phyloP scores from a whole-genome alignment of 2,113 vertebrate genomes.

The Porphyrio hochstetteri region DNA sequence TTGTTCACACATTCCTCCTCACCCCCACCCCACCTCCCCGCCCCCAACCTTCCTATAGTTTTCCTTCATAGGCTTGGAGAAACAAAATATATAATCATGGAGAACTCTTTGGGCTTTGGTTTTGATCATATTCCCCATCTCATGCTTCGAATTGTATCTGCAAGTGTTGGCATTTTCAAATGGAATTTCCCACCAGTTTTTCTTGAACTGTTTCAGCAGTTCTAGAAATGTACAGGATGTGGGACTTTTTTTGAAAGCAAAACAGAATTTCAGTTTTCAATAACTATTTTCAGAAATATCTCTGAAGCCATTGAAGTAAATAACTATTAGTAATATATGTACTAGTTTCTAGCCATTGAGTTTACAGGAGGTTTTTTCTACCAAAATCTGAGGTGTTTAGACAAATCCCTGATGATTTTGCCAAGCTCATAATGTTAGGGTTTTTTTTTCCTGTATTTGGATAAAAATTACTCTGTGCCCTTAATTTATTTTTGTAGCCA shows the following conservation, averaged over 20 bases:
- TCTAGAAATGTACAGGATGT: background rate
- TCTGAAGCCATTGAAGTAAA: background rate
- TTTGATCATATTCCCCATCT: background rate
- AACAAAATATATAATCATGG: background rate
- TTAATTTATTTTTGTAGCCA: background rate
- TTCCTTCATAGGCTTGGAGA: background rate
- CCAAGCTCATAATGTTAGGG: background rate
- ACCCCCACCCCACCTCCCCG: fast-evolving
- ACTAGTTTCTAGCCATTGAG: background rate
- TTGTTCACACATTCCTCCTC: background rate
- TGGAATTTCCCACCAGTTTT: slow-evolving; percentile 38
- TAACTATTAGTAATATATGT: background rate
- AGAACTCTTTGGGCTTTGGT: background rate
- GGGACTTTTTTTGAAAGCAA: slow-evolving; percentile 1
- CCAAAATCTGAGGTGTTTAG: background rate
- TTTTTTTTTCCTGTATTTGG: background rate
- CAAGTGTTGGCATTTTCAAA: slow-evolving; percentile 20
- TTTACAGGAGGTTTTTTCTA: background rate
- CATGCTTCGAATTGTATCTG: background rate
- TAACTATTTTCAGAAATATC: background rate
- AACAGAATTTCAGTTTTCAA: slow-evolving; percentile 19
- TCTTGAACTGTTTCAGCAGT: slow-evolving; percentile 6
- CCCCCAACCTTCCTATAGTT: background rate
- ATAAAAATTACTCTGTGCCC: background rate
- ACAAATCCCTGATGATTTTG: background rate